Conservation (phyloP, 2,113 vertebrate species). For the Cisticola juncidis region DNA sequence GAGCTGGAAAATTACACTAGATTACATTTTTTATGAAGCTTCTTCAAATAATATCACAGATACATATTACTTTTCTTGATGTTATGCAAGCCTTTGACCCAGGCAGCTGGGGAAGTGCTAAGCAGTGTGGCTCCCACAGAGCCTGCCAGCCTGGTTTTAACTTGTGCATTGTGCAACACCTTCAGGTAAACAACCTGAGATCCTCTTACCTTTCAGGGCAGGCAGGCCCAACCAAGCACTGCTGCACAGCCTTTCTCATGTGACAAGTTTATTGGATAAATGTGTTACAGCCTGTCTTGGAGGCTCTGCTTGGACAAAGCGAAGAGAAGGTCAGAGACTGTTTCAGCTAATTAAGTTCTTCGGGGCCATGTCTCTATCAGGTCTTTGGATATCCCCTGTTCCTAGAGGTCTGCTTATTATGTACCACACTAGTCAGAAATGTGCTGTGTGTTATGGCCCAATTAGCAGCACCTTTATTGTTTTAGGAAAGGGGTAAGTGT, state of each 20-base stretch:
- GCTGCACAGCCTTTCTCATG: background rate
- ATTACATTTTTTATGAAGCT: background rate
- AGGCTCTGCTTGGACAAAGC: background rate
- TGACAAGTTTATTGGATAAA: background rate
- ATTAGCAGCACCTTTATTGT: background rate
- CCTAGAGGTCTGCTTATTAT: background rate
- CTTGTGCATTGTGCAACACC: background rate
- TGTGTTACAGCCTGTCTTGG: background rate
- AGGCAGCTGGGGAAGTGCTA: conserved; percentile 4
- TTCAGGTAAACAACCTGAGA: conserved; percentile 21
- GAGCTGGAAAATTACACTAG: background rate
- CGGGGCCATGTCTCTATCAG: background rate
- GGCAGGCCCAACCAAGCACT: background rate
- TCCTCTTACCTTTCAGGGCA: background rate
- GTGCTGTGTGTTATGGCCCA: background rate
- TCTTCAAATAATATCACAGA: background rate
- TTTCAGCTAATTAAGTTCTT: background rate
- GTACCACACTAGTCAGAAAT: background rate
- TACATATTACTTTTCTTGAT: background rate
- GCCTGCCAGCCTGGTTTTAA: conserved; percentile 21
- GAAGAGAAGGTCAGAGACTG: fast-evolving
- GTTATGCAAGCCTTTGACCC: background rate
- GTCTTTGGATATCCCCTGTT: background rate
- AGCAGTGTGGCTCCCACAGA: conserved; percentile 1
- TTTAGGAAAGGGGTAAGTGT: background rate